Percentiles rank a stretch among this genome's conserved stretches.
Evolutionary conservation across 2,113 vertebrate species (phyloP).

Genomic region (Tichodroma muraria): DNA sequence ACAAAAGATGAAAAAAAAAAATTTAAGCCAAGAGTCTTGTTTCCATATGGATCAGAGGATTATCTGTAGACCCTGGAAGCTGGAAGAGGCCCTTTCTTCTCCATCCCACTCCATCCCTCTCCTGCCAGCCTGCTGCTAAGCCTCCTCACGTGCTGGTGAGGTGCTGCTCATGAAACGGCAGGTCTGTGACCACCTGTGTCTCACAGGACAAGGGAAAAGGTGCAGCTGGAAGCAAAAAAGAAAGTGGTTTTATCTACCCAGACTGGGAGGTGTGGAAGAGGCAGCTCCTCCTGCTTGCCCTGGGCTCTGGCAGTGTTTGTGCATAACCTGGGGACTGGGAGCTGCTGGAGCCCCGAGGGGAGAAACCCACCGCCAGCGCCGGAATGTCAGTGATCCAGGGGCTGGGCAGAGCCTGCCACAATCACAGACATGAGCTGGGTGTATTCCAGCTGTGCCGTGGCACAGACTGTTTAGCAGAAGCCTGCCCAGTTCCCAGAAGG

Average conservation of each 20-base stretch:
- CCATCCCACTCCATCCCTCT: background rate
- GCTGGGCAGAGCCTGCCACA: background rate
- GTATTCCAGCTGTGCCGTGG: background rate
- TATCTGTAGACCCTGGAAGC: background rate
- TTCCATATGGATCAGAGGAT: background rate
- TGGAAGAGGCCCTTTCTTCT: background rate
- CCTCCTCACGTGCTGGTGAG: background rate
- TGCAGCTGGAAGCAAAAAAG: background rate
- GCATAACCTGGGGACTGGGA: background rate
- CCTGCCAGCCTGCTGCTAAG: background rate
- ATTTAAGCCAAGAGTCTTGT: background rate
- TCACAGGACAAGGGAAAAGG: background rate
- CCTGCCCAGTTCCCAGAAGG: slow-evolving; percentile 12
- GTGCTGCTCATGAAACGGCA: background rate
- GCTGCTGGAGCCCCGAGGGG: background rate
- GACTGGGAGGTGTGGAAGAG: rapidly evolving
- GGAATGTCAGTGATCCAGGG: rapidly evolving
- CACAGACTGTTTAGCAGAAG: background rate
- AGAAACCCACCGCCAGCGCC: background rate
- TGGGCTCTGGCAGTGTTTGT: background rate
- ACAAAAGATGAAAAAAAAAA: background rate
- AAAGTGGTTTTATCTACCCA: background rate
- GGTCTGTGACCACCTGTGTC: background rate
- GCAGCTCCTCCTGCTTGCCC: rapidly evolving
- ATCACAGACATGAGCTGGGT: rapidly evolving